Evolutionary conservation across 1,140 invertebrate species (phyloP).

Genomic region (Lepidostoma basale): DNA sequence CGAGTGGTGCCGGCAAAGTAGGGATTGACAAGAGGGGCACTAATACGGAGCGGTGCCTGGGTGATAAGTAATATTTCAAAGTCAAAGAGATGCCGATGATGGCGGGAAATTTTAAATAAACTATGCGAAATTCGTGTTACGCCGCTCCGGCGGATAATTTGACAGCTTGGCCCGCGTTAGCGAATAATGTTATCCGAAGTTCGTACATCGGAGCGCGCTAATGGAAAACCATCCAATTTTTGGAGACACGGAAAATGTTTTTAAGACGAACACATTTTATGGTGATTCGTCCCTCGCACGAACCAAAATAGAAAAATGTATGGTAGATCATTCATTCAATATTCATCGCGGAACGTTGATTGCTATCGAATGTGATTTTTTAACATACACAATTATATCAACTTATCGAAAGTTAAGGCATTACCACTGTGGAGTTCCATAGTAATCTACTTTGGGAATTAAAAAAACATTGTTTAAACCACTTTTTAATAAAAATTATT

Average conservation of each 20-base stretch:
- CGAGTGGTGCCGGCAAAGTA: constrained; percentile 23
- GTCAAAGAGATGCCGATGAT: constrained; percentile 24
- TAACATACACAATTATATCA: too few relatives aligned
- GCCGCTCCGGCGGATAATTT: constrained; percentile 3
- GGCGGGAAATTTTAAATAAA: constrained; percentile 12
- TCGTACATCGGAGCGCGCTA: background rate
- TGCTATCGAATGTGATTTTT: too few relatives aligned
- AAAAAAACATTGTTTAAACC: too few relatives aligned
- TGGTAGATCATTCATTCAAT: too few relatives aligned
- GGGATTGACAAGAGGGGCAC: constrained; percentile 13
- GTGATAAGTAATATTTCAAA: constrained; percentile 27
- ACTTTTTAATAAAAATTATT: too few relatives aligned
- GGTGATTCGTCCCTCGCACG: background rate
- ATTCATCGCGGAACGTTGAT: too few relatives aligned
- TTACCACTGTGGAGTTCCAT: too few relatives aligned
- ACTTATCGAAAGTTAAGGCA: too few relatives aligned
- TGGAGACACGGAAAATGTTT: constrained; percentile 8
- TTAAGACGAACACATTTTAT: background rate
- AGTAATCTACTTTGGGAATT: too few relatives aligned
- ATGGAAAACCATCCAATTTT: constrained; percentile 4
- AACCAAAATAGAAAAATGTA: too few relatives aligned
- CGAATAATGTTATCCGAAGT: too few relatives aligned
- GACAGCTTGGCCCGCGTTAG: background rate
- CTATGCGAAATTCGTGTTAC: background rate
- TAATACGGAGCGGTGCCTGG: constrained; percentile 5